Percentiles rank a stretch among this genome's conserved stretches.
Conservation (phyloP, 2,888 invertebrate genomes). For the Schizotus pectinicornis region DNA sequence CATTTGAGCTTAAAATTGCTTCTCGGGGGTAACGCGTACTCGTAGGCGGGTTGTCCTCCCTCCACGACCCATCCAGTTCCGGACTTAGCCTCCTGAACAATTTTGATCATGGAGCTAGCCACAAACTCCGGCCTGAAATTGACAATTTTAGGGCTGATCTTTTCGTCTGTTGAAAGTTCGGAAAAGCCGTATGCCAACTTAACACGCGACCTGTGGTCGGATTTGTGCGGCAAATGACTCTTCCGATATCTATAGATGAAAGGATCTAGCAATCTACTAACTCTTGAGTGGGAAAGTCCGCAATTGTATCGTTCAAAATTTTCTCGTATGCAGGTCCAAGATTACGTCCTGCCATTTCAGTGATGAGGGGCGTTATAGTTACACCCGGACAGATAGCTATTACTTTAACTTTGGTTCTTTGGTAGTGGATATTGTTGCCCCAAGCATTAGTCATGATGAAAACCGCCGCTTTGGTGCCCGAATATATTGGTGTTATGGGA, state of each 20-base stretch:
- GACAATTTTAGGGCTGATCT: conserved; percentile 4
- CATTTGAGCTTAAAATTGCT: background rate
- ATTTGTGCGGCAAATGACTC: no score
- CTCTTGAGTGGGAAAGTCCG: conserved; percentile 23
- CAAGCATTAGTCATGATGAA: conserved; percentile 18
- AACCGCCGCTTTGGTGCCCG: conserved; percentile 21
- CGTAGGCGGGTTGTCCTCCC: conserved; percentile 53
- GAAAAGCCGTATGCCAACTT: no score
- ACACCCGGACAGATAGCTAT: conserved; percentile 62
- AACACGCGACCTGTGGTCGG: no score
- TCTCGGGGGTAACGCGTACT: conserved; percentile 23
- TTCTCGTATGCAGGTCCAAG: conserved; percentile 29
- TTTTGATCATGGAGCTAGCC: conserved; percentile 41
- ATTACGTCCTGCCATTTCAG: conserved; percentile 30
- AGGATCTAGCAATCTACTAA: conserved; percentile 20
- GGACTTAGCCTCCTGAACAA: conserved; percentile 53
- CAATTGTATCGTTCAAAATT: conserved; percentile 2
- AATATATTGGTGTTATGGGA: conserved; percentile 12
- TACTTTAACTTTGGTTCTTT: conserved; percentile 60
- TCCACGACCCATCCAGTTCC: conserved; percentile 60
- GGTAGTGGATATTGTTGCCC: conserved; percentile 38
- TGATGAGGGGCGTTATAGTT: conserved; percentile 56
- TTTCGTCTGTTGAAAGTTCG: no score
- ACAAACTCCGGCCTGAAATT: conserved; percentile 39
- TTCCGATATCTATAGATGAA: no score